Base-by-base conservation (phyloP, 2,797 vertebrate genomes). In the Peromyscus melanophrys region DNA sequence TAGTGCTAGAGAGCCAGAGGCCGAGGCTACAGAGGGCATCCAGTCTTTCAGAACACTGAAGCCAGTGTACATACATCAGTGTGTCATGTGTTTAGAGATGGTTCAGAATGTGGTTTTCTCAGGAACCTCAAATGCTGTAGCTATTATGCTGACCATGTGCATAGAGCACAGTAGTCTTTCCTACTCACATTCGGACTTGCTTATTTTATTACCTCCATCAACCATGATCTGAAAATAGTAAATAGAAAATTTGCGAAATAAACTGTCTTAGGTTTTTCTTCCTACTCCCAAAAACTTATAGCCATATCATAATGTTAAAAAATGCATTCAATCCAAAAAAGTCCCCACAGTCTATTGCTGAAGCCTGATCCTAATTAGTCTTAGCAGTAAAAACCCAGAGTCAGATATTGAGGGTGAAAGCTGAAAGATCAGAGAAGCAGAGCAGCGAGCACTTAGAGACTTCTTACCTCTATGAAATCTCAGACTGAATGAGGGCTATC, bases 81-180 rank as follows among this genome's bases (percentile, higher is more conserved):
- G 73, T 76, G 40, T 43, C 40, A 12, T 75, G 40, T 27, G 40
- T 67, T 37, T 25, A 57, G 52, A 55, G 19, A 34, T 80, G 21
- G 23, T 73, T 91, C 21, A 81, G 16, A 86, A 49, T 63, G 80
- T 49, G 69, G 5, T 63, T 96, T 89, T 81, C 17, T 34, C 27
- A 4, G 46, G 17, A 49, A 23, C 34, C 9, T 84, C 71, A 80
- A 69, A 31, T 73, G 40, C 16, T 1, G 0, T 19, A 25, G 14
- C 81, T 29, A 19, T 34, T 34, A 2, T 27, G 43, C 52, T 94
- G 43, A 85, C 40, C 23, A 25, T 94, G n/a, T 88, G 23, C 71
- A 0, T 69, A 1, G 76, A 65, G 6, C 59, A 12, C 6, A 29
- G 55, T 19, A 19, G 13, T 25, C 34, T 4, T 1, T 17, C 4